A percentile compares a stretch with the other conserved stretches of the same genome.
Conservation (phyloP, 2,888 invertebrate genomes). For the Cheilosia impressa region DNA sequence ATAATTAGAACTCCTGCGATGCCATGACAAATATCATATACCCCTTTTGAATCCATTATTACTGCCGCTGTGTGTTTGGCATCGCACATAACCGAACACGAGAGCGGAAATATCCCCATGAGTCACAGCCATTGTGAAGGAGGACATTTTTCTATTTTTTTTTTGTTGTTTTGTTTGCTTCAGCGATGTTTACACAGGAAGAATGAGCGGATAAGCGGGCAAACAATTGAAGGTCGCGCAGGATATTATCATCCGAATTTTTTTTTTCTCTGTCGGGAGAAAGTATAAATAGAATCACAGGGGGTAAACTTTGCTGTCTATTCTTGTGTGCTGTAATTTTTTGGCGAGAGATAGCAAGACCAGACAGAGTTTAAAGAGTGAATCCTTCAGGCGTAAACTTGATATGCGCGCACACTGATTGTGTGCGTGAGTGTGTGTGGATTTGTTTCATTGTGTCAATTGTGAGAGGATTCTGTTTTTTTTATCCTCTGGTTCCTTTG, state of each 20-base stretch:
- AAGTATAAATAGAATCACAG: slow-evolving; percentile 60
- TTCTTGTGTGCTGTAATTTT: slow-evolving; percentile 71
- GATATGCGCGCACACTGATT: slow-evolving; percentile 61
- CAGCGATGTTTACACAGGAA: slow-evolving; percentile 64
- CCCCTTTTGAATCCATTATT: slow-evolving; percentile 64
- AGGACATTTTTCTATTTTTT: not conserved
- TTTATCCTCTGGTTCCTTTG: slow-evolving; percentile 10
- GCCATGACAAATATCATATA: slow-evolving; percentile 62
- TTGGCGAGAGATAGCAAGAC: slow-evolving; percentile 27
- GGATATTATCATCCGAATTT: slow-evolving; percentile 56
- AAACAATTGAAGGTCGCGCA: slow-evolving; percentile 75
- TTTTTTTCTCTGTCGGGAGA: slow-evolving; percentile 9
- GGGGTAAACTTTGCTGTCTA: slow-evolving; percentile 65
- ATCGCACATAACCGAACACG: slow-evolving; percentile 29
- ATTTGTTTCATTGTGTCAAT: slow-evolving; percentile 67
- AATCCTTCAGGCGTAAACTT: slow-evolving; percentile 67
- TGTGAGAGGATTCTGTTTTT: slow-evolving; percentile 43
- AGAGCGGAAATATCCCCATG: slow-evolving; percentile 64
- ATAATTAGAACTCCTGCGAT: slow-evolving; percentile 67
- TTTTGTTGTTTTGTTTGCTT: slow-evolving; percentile 22
- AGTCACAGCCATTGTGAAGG: slow-evolving; percentile 58
- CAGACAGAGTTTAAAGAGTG: slow-evolving; percentile 62
- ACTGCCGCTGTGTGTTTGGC: slow-evolving; percentile 50
- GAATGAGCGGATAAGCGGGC: slow-evolving; percentile 70
- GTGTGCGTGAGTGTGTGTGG: slow-evolving; percentile 26